Base-by-base conservation (phyloP, 1,140 invertebrate species). In the Phenacoccus solenopsis region DNA sequence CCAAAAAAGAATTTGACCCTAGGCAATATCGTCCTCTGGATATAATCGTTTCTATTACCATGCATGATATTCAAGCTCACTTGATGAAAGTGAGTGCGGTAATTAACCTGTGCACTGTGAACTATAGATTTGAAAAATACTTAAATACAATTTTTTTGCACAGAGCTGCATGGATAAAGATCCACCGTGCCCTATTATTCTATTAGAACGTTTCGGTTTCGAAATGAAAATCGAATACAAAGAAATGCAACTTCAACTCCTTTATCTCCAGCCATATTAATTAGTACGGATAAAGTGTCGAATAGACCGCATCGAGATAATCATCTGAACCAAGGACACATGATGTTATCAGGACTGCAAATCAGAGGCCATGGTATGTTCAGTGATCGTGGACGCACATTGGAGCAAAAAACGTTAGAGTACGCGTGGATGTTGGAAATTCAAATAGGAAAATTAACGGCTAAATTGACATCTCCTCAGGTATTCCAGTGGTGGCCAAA, bases 351-450 rank as follows among this genome's bases (percentile, higher is more conserved):
- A 21, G 93, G 91, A 0, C 83, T 96, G 28, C 92, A 96, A 81
- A 84, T 90, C 49, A 82, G 95, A 73, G 97, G 96, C 1, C 94
- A 98, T 80, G 96, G 94, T 1, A 95, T 98, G 88, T 98, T 98
- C 78, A 98, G 95, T 72, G 90, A 93, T 74, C 86, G 92, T 71
- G 94, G 93, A 56, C 80, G 96, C 64, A 86, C 86, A 28, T 80
- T 97, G 22, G 93, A 96, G 76, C 88, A 94, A 78, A 96, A 98
- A 76, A 98, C 95, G 0, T 78, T 98, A 5, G 97, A 99, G 78
- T 99, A 99, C 79, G 93, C 90, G 0, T 99, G 97, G 97, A 79
- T 91, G 70, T 85, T 93, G 72, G 90, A 93, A 78, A 81, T 91
- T 2, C 90, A 92, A 73, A 75, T 93, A 24, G 90, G 91, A 0